Percentiles rank a stretch among this genome's conserved stretches.
Evolutionary conservation across 1,140 invertebrate genomes (phyloP).

Genomic region (Dreissena polymorpha): DNA sequence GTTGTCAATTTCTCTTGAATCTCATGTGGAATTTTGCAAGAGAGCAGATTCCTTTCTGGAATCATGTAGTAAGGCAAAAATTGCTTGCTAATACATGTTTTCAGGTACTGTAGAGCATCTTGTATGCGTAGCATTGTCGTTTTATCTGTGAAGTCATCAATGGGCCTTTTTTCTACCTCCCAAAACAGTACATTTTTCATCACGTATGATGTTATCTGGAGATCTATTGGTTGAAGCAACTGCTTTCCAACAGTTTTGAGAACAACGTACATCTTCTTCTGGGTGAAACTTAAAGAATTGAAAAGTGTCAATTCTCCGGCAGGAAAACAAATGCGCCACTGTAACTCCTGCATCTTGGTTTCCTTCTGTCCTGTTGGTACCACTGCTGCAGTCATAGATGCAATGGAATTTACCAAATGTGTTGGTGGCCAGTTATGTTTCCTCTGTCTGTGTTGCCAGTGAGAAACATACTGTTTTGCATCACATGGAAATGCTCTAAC

Average conservation of each 20-base stretch:
- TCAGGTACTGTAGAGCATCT: constrained; percentile 11
- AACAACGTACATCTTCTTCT: constrained; percentile 20
- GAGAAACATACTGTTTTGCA: neutral
- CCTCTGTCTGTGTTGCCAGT: constrained; percentile 18
- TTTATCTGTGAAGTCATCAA: neutral
- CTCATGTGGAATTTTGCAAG: neutral
- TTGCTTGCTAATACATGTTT: neutral
- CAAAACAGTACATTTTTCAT: constrained; percentile 41
- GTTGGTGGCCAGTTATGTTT: constrained; percentile 7
- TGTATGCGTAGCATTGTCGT: neutral
- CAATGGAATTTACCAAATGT: neutral
- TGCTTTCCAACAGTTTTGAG: constrained; percentile 35
- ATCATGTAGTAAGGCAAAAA: constrained; percentile 31
- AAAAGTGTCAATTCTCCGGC: constrained; percentile 9
- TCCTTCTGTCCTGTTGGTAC: constrained; percentile 29
- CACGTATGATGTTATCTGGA: constrained; percentile 20
- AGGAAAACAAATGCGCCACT: constrained; percentile 41
- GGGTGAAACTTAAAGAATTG: constrained; percentile 8
- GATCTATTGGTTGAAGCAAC: neutral
- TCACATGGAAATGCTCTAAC: constrained; percentile 29
- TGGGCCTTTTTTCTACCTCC: constrained; percentile 23
- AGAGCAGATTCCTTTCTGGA: constrained; percentile 24
- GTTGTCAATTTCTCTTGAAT: neutral
- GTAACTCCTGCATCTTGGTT: neutral
- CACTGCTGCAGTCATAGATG: neutral